Evolutionary conservation across 2,113 vertebrate genomes (phyloP), one percentile per base, ranked within the genome.

Genomic region (Anseranas semipalmata): DNA sequence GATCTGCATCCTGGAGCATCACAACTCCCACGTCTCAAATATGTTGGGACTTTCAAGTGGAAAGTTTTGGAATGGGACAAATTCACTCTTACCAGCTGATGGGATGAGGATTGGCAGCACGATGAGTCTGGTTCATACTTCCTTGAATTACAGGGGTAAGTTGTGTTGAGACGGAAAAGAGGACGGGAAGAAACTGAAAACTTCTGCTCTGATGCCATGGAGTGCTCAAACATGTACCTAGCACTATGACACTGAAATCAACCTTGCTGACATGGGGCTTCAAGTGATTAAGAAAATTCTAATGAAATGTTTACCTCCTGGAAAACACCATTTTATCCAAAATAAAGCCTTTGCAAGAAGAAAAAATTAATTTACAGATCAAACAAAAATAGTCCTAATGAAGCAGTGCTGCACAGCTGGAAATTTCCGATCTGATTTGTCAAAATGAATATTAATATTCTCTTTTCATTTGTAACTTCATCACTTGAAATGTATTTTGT

Each of bases 401-500:
- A 96, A 90, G 87, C 50, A n/a, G 72, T 22, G 37, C 22, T 5
- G 55, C 87, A 63, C 87, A 85, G 75, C 90, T 62, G 85, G 93
- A 58, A 91, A 48, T 56, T 76, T 85, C 87, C 7, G 0, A 73
- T 59, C 75, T 72, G 75, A 80, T 85, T 77, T 78, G 70, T 73
- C 74, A 91, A 85, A 91, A 39, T 16, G 22, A 77, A 17, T 45
- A 62, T 91, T 90, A 87, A 68, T 28, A 13, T 83, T 91, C 80
- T 62, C 28, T 73, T 75, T 84, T 58, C 60, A 66, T 91, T 89
- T 89, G 81, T 59, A 41, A 87, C 43, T 59, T 72, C 66, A 46
- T 87, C 33, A 8, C 66, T 75, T 56, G 52, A 12, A 71, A 10
- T 22, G 33, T 27, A 41, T 41, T 91, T 78, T 78, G 32, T 87